Evolutionary conservation across 2,113 vertebrate species (phyloP).

Genomic region (Paradoxurus hermaphroditus): DNA sequence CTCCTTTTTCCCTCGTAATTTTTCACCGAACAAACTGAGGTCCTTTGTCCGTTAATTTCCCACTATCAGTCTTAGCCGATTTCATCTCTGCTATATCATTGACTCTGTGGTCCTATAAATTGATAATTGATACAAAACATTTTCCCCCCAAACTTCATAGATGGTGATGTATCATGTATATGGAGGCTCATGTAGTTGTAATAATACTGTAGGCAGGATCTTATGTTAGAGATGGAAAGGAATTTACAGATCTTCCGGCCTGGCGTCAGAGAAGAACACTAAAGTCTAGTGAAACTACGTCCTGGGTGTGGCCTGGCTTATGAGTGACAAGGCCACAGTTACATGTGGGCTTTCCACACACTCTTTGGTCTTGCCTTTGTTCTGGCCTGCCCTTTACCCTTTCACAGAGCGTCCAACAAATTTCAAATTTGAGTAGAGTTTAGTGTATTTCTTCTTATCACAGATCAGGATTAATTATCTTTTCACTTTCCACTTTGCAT

Average conservation of each 20-base stretch:
- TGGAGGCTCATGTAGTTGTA: not conserved
- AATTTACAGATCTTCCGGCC: not conserved
- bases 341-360: not conserved
- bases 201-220: not conserved
- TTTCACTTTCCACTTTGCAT: slow-evolving; percentile 22
- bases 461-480: slow-evolving; percentile 23
- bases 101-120: not conserved
- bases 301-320: not conserved
- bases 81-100: slow-evolving; percentile 6
- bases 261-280: not conserved
- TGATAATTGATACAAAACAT: not conserved
- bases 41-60: slow-evolving; percentile 11
- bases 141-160: not conserved
- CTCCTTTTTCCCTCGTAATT: not conserved
- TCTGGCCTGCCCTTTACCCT: not conserved
- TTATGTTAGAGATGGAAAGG: not conserved
- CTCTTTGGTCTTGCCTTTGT: not conserved
- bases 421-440: not conserved
- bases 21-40: slow-evolving; percentile 6
- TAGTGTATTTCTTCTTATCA: slow-evolving; percentile 1
- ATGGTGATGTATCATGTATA: not conserved
- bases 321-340: not conserved
- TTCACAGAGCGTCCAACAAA: not conserved
- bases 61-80: not conserved
- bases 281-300: not conserved